Conservation (phyloP, 2,888 invertebrate species). For the Hecatera dysodea region DNA sequence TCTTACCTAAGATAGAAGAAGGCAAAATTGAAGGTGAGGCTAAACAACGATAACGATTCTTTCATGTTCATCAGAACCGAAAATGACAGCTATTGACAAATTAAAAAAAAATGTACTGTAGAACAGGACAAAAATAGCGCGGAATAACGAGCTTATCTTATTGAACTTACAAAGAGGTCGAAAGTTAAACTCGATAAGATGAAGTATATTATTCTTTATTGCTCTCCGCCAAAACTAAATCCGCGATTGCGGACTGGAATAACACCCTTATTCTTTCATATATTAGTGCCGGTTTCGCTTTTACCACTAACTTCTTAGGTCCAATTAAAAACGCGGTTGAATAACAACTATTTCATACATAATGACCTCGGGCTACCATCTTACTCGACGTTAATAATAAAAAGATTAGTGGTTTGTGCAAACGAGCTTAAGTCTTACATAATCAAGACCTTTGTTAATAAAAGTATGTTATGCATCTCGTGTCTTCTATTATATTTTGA, state of each 20-base stretch:
- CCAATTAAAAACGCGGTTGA: no score
- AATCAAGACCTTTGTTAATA: background rate
- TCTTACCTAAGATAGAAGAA: slow-evolving; percentile 80
- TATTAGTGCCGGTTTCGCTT: no score
- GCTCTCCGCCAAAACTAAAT: background rate
- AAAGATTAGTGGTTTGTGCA: no score
- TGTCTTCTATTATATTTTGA: background rate
- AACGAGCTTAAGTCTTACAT: no score
- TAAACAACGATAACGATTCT: no score
- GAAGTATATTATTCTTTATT: background rate
- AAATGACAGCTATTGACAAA: background rate
- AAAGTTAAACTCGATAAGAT: background rate
- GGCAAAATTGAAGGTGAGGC: slow-evolving; percentile 86
- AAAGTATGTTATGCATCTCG: background rate
- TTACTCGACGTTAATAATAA: no score
- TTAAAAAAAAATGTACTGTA: background rate
- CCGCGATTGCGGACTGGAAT: background rate
- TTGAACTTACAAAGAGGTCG: background rate
- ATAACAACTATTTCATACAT: no score
- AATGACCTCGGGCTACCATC: no score
- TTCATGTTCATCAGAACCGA: background rate
- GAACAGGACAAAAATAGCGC: no score
- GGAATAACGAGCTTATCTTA: slow-evolving; percentile 10
- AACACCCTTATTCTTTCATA: background rate
- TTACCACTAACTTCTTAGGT: no score